Conservation (phyloP, 2,113 vertebrate species). For the Centropus bengalensis region DNA sequence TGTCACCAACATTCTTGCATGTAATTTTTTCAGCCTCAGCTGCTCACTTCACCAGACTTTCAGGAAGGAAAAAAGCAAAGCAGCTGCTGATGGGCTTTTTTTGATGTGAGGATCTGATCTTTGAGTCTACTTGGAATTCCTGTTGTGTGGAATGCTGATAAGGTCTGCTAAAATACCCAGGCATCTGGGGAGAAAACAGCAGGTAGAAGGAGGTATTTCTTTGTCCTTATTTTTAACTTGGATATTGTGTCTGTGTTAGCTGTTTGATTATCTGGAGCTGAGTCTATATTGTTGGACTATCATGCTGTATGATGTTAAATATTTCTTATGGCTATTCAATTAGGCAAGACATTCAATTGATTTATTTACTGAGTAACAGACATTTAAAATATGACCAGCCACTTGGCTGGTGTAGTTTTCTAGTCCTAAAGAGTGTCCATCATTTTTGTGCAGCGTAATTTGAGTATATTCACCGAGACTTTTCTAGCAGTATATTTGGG, state of each 20-base stretch:
- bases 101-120: background rate
- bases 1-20: background rate
- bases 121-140: background rate
- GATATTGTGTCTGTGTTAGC: background rate
- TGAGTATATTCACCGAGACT: background rate
- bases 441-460: background rate
- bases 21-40: background rate
- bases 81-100: background rate
- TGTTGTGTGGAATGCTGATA: background rate
- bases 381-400: background rate
- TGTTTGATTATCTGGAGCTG: background rate
- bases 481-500: background rate
- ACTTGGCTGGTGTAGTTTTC: background rate
- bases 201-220: background rate
- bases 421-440: background rate
- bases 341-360: background rate
- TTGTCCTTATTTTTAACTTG: background rate
- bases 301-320: background rate
- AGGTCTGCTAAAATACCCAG: background rate
- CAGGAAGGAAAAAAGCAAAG: background rate
- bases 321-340: fast-evolving
- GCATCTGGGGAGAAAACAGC: background rate
- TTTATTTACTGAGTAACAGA: background rate
- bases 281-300: background rate
- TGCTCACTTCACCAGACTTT: background rate